phyloP scores from a whole-genome alignment of 1,140 invertebrate species.

The Amphibalanus amphitrite region DNA sequence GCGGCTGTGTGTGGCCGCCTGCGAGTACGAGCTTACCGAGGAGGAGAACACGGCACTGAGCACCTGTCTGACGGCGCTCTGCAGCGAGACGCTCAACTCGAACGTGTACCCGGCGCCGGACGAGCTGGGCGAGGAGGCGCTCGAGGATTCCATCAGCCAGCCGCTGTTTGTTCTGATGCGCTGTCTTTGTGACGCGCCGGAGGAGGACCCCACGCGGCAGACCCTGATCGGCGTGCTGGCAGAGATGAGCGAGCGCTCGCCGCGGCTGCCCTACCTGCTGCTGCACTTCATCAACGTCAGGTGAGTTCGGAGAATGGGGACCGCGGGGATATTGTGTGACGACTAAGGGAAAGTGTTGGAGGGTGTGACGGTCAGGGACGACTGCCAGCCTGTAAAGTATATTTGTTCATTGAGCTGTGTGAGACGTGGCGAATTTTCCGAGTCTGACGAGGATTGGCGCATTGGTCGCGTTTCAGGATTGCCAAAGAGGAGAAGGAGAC shows the following conservation, averaged over 20 bases:
- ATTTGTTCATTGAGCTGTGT: too few species aligned
- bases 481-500: background rate
- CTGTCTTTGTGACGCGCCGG: conserved; percentile 45
- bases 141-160: conserved; percentile 57
- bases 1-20: background rate
- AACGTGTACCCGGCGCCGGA: background rate
- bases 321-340: too few species aligned
- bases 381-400: too few species aligned
- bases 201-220: conserved; percentile 57
- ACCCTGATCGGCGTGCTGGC: conserved; percentile 49
- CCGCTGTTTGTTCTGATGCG: conserved; percentile 66
- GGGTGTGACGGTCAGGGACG: too few species aligned
- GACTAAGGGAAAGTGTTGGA: too few species aligned
- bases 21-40: background rate
- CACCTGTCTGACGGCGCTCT: background rate
- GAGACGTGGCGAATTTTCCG: too few species aligned
- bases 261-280: conserved; percentile 3
- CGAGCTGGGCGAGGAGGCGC: conserved; percentile 16
- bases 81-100: background rate
- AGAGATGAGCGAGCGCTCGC: conserved; percentile 42
- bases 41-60: background rate
- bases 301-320: too few species aligned
- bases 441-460: too few species aligned
- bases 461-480: background rate
- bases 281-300: conserved; percentile 1